Conservation (phyloP, 2,888 invertebrate genomes). For the Polymixis lichenea region DNA sequence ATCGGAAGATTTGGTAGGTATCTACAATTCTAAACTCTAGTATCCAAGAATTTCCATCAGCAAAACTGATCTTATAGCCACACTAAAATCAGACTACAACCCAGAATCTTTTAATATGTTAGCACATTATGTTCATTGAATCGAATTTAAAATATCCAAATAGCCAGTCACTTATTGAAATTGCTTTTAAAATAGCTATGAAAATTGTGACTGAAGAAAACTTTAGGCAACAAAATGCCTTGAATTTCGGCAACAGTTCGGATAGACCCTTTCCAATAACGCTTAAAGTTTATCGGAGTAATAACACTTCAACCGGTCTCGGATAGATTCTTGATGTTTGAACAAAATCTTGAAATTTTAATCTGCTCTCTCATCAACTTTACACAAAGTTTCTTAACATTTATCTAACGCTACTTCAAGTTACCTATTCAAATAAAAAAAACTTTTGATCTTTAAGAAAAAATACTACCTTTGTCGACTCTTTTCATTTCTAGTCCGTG, state of each 20-base stretch:
- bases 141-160: not conserved
- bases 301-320: conserved; percentile 41
- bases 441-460: not conserved
- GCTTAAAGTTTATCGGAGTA: conserved; percentile 45
- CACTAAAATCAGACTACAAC: not conserved
- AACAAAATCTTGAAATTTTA: conserved; percentile 37
- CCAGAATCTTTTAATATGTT: not conserved
- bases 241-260: conserved; percentile 33
- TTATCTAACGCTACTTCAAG: conserved; percentile 9
- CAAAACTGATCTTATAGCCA: not conserved
- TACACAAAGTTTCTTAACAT: conserved; percentile 11
- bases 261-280: conserved; percentile 36
- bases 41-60: not conserved
- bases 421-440: conserved; percentile 21
- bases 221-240: conserved; percentile 22
- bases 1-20: not conserved
- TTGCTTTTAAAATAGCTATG: conserved; percentile 26
- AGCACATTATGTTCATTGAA: not conserved
- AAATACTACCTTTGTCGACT: conserved; percentile 7
- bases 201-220: conserved; percentile 37
- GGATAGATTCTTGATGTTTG: conserved; percentile 37
- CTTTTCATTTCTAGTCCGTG: conserved; percentile 21
- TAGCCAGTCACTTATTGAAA: conserved; percentile 25
- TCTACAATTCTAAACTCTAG: not conserved
- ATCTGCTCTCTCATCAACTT: conserved; percentile 16